Conservation (phyloP, 2,113 vertebrate species). For the Tenrec ecaudatus region DNA sequence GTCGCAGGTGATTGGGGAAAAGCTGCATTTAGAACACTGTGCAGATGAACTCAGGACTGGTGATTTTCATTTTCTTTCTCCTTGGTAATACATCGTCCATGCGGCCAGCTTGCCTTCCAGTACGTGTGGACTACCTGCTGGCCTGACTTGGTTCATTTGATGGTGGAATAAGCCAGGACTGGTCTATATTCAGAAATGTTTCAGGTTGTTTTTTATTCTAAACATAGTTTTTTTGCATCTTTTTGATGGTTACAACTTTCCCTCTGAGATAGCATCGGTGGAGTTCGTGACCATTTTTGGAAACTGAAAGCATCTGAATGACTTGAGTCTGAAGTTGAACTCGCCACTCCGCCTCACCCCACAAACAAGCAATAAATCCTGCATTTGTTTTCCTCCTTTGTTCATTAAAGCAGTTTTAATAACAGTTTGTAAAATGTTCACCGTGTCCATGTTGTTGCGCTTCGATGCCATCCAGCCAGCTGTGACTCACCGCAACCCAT, state of each 20-base stretch:
- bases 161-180: slow-evolving; percentile 16
- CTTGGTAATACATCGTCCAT: neutral
- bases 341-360: neutral
- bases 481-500: too few relatives aligned
- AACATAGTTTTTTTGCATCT: neutral
- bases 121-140: neutral
- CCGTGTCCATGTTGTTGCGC: too few relatives aligned
- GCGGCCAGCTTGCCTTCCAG: neutral
- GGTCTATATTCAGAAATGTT: neutral
- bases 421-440: too few relatives aligned
- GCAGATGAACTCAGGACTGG: neutral
- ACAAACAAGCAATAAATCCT: neutral
- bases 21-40: neutral
- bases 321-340: neutral
- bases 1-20: neutral
- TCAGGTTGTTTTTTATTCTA: neutral
- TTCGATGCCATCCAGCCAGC: too few relatives aligned
- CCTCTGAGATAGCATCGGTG: neutral
- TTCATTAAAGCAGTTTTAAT: neutral
- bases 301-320: slow-evolving; percentile 5
- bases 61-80: slow-evolving; percentile 31
- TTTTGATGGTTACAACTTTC: neutral
- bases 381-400: neutral
- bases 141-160: slow-evolving; percentile 20
- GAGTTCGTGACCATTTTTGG: neutral